phyloP scores from a whole-genome alignment of 2,113 vertebrate genomes.

The Megaceryle maxima region DNA sequence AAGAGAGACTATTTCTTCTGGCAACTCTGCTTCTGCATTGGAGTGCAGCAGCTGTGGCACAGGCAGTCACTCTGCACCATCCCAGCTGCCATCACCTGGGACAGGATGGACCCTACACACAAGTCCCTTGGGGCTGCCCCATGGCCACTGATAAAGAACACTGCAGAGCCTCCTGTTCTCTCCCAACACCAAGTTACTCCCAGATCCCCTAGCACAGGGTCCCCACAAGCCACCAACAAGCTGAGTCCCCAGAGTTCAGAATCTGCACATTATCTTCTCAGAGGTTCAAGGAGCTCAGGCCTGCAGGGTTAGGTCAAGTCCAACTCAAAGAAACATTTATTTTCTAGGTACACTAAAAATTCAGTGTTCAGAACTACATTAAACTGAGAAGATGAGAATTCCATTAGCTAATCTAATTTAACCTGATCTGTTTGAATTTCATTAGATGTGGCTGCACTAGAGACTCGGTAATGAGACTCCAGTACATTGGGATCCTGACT shows the following conservation, averaged over 20 bases:
- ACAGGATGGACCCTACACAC: neutral
- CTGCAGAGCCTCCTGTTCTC: neutral
- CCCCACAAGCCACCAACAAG: neutral
- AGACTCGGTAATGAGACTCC: conserved; percentile 52
- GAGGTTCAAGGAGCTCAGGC: neutral
- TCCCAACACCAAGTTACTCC: neutral
- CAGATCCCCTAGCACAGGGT: neutral
- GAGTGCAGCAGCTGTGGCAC: neutral
- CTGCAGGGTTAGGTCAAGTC: neutral
- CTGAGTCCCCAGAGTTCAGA: neutral
- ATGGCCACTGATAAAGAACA: neutral
- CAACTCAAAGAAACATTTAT: neutral
- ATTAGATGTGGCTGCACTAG: conserved; percentile 43
- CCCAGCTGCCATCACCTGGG: neutral
- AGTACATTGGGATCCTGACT: neutral
- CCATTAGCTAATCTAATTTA: conserved; percentile 63
- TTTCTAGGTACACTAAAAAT: conserved; percentile 42
- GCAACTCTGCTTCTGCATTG: neutral
- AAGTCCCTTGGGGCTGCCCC: neutral
- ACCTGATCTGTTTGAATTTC: conserved; percentile 59
- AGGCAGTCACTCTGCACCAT: too few species aligned
- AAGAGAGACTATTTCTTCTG: neutral
- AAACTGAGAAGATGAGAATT: conserved; percentile 42
- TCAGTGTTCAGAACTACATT: conserved; percentile 9
- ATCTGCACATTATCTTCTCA: neutral